Percentiles rank a stretch among this genome's conserved stretches.
Evolutionary conservation across 2,888 invertebrate genomes (phyloP).

Genomic region (Sthenelais limicola): DNA sequence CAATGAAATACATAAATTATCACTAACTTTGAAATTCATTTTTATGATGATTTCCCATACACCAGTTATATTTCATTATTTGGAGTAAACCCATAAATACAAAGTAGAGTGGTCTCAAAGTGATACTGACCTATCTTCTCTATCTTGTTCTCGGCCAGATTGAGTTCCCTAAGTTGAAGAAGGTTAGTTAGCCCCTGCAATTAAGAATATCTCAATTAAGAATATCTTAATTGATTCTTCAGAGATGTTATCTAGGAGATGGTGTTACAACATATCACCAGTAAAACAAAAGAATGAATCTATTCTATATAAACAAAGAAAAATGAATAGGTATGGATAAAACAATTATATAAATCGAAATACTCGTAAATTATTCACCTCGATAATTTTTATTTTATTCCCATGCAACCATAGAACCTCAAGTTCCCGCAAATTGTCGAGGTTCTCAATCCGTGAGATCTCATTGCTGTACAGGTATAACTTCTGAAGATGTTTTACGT

Average conservation of each 20-base stretch:
- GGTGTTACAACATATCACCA: too few species aligned
- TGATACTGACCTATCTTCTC: conserved; percentile 64
- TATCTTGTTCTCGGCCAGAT: conserved; percentile 70
- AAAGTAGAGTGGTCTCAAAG: neutral
- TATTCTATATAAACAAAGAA: too few species aligned
- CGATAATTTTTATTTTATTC: conserved; percentile 66
- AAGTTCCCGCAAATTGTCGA: conserved; percentile 62
- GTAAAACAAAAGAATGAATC: too few species aligned
- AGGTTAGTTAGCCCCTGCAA: conserved; percentile 64
- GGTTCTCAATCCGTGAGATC: conserved; percentile 66
- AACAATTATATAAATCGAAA: too few species aligned
- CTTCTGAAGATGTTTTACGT: conserved; percentile 59
- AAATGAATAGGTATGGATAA: too few species aligned
- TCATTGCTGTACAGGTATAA: conserved; percentile 69
- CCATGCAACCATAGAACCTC: conserved; percentile 68
- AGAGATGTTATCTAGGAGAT: too few species aligned
- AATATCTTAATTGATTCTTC: too few species aligned
- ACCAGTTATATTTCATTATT: neutral
- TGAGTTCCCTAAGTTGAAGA: conserved; percentile 63
- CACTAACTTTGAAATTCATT: neutral
- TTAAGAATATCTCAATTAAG: too few species aligned
- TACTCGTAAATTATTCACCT: conserved; percentile 56
- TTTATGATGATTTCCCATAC: neutral
- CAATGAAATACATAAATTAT: neutral
- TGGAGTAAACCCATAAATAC: neutral